Percentiles rank a stretch among this genome's conserved stretches.
These are phyloP conservation scores for Acrocephalus scirpaceus DNA, from an alignment of 2,797 vertebrate genomes.

Conservation along the genomic window DNA sequence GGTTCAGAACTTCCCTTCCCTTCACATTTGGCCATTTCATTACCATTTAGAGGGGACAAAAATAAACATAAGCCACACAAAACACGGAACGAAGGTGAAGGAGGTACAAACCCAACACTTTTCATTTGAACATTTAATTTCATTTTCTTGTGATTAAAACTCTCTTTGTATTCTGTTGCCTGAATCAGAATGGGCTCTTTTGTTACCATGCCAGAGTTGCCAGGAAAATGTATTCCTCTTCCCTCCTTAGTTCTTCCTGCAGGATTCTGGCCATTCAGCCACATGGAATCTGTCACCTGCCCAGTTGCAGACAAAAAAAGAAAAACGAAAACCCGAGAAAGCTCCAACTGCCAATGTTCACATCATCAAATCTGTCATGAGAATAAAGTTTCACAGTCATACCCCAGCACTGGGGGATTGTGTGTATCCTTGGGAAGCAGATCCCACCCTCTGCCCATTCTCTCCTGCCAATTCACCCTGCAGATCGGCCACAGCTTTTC, in stretches of 20 bases:
- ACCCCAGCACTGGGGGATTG: neutral
- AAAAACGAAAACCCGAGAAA: neutral
- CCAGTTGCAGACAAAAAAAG: neutral
- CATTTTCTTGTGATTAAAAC: neutral
- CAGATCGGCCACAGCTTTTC: neutral
- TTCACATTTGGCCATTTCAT: neutral
- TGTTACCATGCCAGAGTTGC: neutral
- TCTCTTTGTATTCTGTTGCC: neutral
- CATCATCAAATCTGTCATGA: neutral
- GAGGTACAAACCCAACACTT: neutral
- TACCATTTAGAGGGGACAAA: neutral
- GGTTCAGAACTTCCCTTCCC: neutral
- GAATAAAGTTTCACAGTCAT: neutral
- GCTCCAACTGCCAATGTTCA: neutral
- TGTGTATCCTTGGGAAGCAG: neutral
- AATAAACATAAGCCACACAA: neutral
- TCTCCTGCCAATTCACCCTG: neutral
- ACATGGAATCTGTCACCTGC: neutral
- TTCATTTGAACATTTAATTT: neutral
- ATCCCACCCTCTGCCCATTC: neutral
- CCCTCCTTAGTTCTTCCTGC: neutral
- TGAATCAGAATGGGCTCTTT: neutral
- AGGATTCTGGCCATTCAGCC: neutral
- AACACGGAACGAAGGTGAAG: neutral
- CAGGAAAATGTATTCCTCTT: neutral